Conservation (phyloP, 2,888 invertebrate species). For the Troides helena region DNA sequence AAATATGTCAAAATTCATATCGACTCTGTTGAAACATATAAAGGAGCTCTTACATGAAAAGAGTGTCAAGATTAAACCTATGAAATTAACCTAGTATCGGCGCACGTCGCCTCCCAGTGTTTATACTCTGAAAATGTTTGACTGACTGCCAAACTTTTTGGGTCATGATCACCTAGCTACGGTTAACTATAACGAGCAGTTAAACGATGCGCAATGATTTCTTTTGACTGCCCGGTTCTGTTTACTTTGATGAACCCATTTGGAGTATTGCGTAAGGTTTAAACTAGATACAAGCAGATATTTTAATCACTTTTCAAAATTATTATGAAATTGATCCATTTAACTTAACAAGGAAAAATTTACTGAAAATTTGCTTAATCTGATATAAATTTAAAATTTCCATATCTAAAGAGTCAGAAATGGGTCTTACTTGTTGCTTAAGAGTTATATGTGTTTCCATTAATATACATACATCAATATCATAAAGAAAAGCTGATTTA, state of each 20-base stretch:
- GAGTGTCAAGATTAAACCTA: conserved; percentile 13
- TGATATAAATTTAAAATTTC: no score
- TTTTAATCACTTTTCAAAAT: neutral
- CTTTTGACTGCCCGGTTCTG: conserved; percentile 8
- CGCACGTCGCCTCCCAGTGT: conserved; percentile 39
- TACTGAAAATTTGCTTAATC: neutral
- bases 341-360: neutral
- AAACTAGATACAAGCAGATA: neutral
- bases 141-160: conserved; percentile 64
- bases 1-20: neutral
- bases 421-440: no score
- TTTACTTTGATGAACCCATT: conserved; percentile 14
- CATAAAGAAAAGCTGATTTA: no score
- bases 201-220: conserved; percentile 18
- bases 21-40: neutral
- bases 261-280: neutral
- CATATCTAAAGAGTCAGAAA: no score
- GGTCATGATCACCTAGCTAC: conserved; percentile 59
- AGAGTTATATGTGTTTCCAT: no score
- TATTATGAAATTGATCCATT: neutral
- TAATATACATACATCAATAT: no score
- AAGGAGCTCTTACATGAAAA: neutral
- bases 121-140: conserved; percentile 55
- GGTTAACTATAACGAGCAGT: conserved; percentile 57
- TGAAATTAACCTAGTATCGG: conserved; percentile 23